Conservation (phyloP, 2,888 invertebrate species). For the Andrena praecox region DNA sequence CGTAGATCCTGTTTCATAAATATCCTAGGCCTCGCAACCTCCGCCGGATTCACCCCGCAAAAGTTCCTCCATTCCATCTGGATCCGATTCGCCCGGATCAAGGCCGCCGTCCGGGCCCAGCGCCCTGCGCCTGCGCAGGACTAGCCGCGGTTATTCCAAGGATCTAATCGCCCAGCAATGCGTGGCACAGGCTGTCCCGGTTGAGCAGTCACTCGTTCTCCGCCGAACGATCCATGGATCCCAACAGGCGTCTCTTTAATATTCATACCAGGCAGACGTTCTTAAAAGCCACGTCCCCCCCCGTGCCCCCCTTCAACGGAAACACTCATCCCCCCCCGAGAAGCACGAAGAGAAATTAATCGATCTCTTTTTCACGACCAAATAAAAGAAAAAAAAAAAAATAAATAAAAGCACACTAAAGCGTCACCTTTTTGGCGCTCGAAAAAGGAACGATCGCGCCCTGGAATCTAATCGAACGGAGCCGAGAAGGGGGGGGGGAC, state of each 20-base stretch:
- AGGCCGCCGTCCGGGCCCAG: slow-evolving; percentile 25
- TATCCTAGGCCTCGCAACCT: no score
- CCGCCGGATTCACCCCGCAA: neutral
- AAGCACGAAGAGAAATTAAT: neutral
- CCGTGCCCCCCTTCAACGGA: neutral
- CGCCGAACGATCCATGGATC: slow-evolving; percentile 45
- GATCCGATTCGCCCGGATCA: slow-evolving; percentile 5
- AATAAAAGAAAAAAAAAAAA: neutral
- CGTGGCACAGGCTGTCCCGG: slow-evolving; percentile 76
- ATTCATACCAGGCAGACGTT: slow-evolving; percentile 27
- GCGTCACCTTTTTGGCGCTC: neutral
- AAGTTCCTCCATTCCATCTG: neutral
- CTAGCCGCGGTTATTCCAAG: slow-evolving; percentile 56
- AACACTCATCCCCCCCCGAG: neutral
- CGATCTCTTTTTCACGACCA: neutral
- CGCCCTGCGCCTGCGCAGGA: slow-evolving; percentile 41
- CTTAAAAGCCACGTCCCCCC: no score
- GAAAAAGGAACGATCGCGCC: slow-evolving; percentile 10
- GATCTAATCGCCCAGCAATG: slow-evolving; percentile 79
- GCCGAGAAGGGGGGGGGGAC: neutral
- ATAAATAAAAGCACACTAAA: neutral
- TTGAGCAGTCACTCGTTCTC: slow-evolving; percentile 74
- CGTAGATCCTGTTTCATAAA: no score
- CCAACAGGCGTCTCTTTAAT: slow-evolving; percentile 26
- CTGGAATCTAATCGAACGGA: slow-evolving; percentile 16